These are phyloP conservation scores for Eucidaris tribuloides DNA, from an alignment of 35 echinoderm and acorn worm genomes.

Conservation along the genomic window DNA sequence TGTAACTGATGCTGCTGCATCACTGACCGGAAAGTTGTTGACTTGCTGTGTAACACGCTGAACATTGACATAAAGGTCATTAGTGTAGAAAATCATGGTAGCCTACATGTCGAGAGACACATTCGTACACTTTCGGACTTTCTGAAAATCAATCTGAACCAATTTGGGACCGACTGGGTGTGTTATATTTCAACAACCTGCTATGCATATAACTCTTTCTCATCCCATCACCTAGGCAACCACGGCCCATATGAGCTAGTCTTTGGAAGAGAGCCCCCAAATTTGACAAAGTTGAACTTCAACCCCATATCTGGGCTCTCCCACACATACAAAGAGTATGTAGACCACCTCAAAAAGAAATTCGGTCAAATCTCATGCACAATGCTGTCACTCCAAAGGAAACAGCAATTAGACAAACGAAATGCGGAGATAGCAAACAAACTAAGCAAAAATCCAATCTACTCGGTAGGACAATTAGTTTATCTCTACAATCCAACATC, in stretches of 20 bases:
- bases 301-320: slow-evolving; percentile 15
- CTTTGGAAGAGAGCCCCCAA: not conserved
- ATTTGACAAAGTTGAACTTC: slow-evolving; percentile 6
- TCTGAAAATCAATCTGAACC: slow-evolving; percentile 28
- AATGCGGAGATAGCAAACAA: slow-evolving; percentile 9
- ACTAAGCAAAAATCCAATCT: slow-evolving; percentile 32
- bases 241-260: not conserved
- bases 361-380: slow-evolving; percentile 9
- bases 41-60: slow-evolving; percentile 12
- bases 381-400: not conserved
- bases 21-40: slow-evolving; percentile 34
- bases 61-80: not conserved
- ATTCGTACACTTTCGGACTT: not conserved
- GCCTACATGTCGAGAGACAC: not conserved
- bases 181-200: not conserved
- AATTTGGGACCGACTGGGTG: slow-evolving; percentile 29
- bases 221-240: slow-evolving; percentile 13
- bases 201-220: slow-evolving; percentile 33
- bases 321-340: slow-evolving; percentile 24
- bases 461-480: too few species aligned
- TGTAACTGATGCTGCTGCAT: slow-evolving; percentile 42
- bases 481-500: slow-evolving; percentile 52
- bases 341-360: not conserved
- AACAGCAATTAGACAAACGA: slow-evolving; percentile 20
- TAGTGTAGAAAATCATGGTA: not conserved